Base-by-base conservation (phyloP, 2,888 invertebrate genomes). In the Bhutanitis thaidina region DNA sequence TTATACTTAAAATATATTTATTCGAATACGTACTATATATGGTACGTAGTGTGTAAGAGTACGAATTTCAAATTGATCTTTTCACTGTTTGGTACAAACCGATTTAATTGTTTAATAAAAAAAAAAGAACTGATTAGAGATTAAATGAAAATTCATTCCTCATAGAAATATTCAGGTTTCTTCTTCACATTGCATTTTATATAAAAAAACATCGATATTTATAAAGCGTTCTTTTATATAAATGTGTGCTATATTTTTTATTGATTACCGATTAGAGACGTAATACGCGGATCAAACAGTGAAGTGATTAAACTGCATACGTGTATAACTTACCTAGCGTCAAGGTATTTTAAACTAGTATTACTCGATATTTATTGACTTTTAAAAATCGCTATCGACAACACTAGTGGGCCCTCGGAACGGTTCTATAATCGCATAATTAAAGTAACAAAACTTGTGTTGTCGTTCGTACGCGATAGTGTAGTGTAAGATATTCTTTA, bases 1-100 rank as follows among this genome's bases (percentile, higher is more conserved):
- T 86, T 86, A 84, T 87, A 85, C 83, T 80, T 82, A 80, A n/a
- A 76, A 74, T 60, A 77, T 84, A 84, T 85, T 83, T 83, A 84
- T 84, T 84, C 75, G 73, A 61, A 80, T 82, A 81, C 78, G 77
- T 83, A 80, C 75, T 60, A 58, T 55, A n/a, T n/a, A 69, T 71
- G 5, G 69, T 78, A 76, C 69, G 71, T 83, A 79, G 74, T 57
- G 57, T 64, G 59, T 80, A 80, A 77, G 75, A 41, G 61, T 40
- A 36, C 40, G 45, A 32, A 51, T 38, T 43, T 43, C 32, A 25
- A 16, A 43, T 37, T 29, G 20, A 38, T 25, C 9, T 12, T 32
- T 43, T 49, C 43, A 49, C 43, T 49, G 49, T 32, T 43, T 49
- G 14, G 8, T 27, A 27, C 20, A 5, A 20, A 20, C 2, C 20